These are phyloP conservation scores for Amblyjoppa fuscipennis DNA, from an alignment of 2,888 invertebrate species.

Conservation along the genomic window DNA sequence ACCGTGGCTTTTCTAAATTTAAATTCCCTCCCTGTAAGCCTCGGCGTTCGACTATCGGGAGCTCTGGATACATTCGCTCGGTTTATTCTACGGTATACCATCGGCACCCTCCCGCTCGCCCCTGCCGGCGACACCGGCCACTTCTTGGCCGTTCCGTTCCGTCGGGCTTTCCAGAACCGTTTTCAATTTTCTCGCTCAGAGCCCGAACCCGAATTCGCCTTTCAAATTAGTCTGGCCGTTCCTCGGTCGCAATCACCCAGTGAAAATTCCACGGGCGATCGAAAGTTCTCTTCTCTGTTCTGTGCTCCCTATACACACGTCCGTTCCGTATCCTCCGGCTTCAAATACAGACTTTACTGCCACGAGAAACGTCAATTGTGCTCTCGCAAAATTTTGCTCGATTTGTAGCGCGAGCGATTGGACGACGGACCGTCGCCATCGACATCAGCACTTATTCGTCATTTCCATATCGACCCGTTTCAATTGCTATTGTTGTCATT, in stretches of 20 bases:
- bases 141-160: conserved; percentile 9
- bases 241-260: conserved; percentile 34
- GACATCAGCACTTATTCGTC: background rate
- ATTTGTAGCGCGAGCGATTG: background rate
- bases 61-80: background rate
- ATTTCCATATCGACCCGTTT: background rate
- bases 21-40: background rate
- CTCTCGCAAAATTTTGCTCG: background rate
- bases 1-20: conserved; percentile 23
- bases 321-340: background rate
- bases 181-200: conserved; percentile 68
- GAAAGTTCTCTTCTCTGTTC: background rate
- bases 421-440: background rate
- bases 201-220: conserved; percentile 65
- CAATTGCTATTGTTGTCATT: background rate
- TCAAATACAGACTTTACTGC: background rate
- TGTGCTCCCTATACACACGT: background rate
- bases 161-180: conserved; percentile 39
- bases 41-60: background rate
- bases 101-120: background rate
- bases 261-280: conserved; percentile 14
- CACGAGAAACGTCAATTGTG: background rate
- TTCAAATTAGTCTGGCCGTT: conserved; percentile 67
- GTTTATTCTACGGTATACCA: conserved; percentile 2
- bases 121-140: background rate